Evolutionary conservation across 2,797 vertebrate species (phyloP).

Genomic region (Neosilurus hyrtlii): DNA sequence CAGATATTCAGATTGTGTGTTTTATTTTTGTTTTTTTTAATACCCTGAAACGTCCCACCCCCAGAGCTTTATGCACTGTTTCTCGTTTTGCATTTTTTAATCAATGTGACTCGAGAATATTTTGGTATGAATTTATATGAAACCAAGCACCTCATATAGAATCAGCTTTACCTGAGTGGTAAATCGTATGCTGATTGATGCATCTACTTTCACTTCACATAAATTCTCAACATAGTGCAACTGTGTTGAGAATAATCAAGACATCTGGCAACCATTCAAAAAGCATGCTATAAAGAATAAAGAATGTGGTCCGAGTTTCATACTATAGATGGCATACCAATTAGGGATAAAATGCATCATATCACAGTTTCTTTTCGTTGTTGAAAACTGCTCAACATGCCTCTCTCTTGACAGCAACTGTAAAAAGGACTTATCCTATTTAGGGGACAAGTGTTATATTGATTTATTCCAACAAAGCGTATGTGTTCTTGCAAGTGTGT

Average conservation of each 20-base stretch:
- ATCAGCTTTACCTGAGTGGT: conserved; percentile 16
- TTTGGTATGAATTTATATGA: no score
- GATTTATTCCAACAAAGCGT: conserved; percentile 18
- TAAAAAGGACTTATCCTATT: conserved; percentile 7
- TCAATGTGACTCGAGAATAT: no score
- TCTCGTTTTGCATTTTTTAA: background rate
- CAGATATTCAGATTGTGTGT: no score
- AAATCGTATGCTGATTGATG: conserved; percentile 18
- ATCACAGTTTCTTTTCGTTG: background rate
- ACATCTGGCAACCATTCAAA: background rate
- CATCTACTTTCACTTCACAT: conserved; percentile 3
- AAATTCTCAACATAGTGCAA: background rate
- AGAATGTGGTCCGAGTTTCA: background rate
- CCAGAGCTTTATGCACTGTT: no score
- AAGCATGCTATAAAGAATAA: background rate
- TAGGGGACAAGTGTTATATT: conserved; percentile 18
- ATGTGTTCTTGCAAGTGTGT: conserved; percentile 29
- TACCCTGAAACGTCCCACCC: no score
- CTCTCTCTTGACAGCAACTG: background rate
- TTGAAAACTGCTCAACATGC: background rate
- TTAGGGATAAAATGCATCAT: background rate
- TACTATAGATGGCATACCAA: background rate
- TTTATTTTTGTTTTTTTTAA: background rate
- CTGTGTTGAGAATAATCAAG: background rate
- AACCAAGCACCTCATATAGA: no score